phyloP scores from a whole-genome alignment of 2,113 vertebrate species.

The Lichenostomus cassidix region DNA sequence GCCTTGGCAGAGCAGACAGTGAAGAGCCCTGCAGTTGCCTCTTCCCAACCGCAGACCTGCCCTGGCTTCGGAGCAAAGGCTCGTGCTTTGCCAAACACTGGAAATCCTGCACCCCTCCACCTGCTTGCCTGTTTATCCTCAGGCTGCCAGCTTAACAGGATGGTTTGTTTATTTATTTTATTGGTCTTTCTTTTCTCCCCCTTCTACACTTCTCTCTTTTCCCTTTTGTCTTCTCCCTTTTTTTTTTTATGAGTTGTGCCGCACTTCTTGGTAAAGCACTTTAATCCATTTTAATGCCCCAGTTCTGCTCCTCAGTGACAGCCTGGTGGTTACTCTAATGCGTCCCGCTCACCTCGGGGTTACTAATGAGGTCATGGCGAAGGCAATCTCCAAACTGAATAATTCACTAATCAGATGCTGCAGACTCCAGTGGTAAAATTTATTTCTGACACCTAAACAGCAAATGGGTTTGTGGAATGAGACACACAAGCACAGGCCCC shows the following conservation, averaged over 20 bases:
- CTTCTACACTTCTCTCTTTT: not conserved
- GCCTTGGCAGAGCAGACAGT: not conserved
- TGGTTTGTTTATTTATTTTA: slow-evolving; percentile 46
- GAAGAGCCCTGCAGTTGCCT: not conserved
- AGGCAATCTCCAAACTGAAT: slow-evolving; percentile 83
- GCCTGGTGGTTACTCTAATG: slow-evolving; percentile 84
- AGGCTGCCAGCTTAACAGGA: slow-evolving; percentile 66
- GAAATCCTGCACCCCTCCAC: not conserved
- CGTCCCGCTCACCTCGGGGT: slow-evolving; percentile 82
- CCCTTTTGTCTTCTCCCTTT: not conserved
- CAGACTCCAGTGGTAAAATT: slow-evolving; percentile 85
- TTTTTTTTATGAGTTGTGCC: slow-evolving; percentile 68
- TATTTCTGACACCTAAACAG: slow-evolving; percentile 84
- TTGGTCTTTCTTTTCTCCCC: not conserved
- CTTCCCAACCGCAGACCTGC: not conserved
- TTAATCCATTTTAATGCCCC: slow-evolving; percentile 84
- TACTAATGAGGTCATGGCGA: slow-evolving; percentile 85
- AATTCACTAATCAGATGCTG: slow-evolving; percentile 86
- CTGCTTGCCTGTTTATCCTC: slow-evolving; percentile 34
- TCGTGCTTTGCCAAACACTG: not conserved
- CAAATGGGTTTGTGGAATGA: slow-evolving; percentile 74
- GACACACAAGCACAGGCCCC: not conserved
- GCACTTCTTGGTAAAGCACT: slow-evolving; percentile 85
- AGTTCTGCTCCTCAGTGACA: slow-evolving; percentile 75
- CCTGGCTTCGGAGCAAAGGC: not conserved